A percentile compares a stretch with the other conserved stretches of the same genome.
These are phyloP conservation scores for Cyprinodon variegatus DNA, from an alignment of 2,113 vertebrate genomes.

Conservation along the genomic window DNA sequence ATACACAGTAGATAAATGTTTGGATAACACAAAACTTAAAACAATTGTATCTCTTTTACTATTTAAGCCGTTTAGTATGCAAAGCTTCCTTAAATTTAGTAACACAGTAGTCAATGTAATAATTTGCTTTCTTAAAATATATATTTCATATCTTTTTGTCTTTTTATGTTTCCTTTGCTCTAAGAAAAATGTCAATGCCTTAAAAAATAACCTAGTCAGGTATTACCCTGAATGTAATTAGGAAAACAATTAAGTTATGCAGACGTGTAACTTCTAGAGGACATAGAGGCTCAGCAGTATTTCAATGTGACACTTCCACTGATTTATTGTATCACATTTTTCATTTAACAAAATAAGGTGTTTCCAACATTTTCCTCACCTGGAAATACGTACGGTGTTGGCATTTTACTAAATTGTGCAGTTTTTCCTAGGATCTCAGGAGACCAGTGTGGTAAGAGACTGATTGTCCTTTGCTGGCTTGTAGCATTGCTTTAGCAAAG, in stretches of 20 bases:
- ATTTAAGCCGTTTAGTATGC: neutral
- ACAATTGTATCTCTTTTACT: neutral
- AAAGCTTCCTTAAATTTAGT: neutral
- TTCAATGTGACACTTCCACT: conserved; percentile 52
- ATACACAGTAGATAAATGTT: neutral
- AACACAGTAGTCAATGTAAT: neutral
- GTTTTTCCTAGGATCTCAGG: conserved; percentile 26
- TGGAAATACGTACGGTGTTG: conserved; percentile 38
- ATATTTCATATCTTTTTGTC: too few relatives aligned
- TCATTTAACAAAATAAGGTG: conserved; percentile 25
- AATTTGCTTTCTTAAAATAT: too few relatives aligned
- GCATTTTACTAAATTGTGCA: conserved; percentile 64
- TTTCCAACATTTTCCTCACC: conserved; percentile 26
- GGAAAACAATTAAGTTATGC: conserved; percentile 10
- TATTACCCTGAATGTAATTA: conserved; percentile 3
- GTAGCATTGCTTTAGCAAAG: conserved; percentile 56
- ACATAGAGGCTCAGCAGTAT: conserved; percentile 7
- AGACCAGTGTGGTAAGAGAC: conserved; percentile 48
- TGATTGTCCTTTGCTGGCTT: conserved; percentile 52
- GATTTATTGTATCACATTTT: conserved; percentile 31
- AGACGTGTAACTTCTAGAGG: conserved; percentile 6
- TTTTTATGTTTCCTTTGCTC: neutral
- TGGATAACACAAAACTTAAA: neutral
- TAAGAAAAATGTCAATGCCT: conserved; percentile 11
- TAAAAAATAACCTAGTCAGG: neutral